Evolutionary conservation across 2,888 invertebrate genomes (phyloP).

Genomic region (Melieria picta): DNA sequence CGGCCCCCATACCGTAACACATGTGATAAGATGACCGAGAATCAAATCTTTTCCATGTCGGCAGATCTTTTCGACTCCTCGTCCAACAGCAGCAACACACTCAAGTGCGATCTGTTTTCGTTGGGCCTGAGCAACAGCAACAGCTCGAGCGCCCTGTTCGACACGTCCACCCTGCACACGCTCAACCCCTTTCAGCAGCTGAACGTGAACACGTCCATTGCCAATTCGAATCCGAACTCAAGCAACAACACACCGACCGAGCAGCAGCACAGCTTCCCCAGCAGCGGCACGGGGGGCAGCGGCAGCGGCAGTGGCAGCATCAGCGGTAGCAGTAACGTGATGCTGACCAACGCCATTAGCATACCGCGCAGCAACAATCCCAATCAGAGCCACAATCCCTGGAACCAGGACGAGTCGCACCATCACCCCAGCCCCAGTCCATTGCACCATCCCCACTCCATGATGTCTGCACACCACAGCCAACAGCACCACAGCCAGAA

Average conservation of each 20-base stretch:
- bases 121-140: constrained; percentile 49
- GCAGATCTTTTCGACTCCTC: constrained; percentile 65
- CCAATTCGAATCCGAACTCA: constrained; percentile 19
- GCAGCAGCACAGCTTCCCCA: constrained; percentile 28
- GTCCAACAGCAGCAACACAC: constrained; percentile 63
- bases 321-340: constrained; percentile 55
- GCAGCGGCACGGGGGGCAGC: constrained; percentile 40
- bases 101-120: constrained; percentile 63
- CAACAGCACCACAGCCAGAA: constrained; percentile 46
- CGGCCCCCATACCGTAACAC: constrained; percentile 26
- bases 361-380: constrained; percentile 64
- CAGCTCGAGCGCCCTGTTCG: constrained; percentile 45
- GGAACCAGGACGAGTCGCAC: constrained; percentile 48
- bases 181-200: constrained; percentile 36
- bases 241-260: constrained; percentile 17
- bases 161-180: constrained; percentile 37
- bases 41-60: constrained; percentile 65
- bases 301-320: constrained; percentile 39
- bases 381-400: constrained; percentile 58
- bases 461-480: constrained; percentile 35
- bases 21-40: constrained; percentile 62
- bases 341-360: constrained; percentile 63
- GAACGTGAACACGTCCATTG: constrained; percentile 22
- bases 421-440: constrained; percentile 58
- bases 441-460: constrained; percentile 54